Evolutionary conservation across 2,797 vertebrate species (phyloP), one percentile per base, ranked within the genome.

Genomic region (Podargus strigoides): DNA sequence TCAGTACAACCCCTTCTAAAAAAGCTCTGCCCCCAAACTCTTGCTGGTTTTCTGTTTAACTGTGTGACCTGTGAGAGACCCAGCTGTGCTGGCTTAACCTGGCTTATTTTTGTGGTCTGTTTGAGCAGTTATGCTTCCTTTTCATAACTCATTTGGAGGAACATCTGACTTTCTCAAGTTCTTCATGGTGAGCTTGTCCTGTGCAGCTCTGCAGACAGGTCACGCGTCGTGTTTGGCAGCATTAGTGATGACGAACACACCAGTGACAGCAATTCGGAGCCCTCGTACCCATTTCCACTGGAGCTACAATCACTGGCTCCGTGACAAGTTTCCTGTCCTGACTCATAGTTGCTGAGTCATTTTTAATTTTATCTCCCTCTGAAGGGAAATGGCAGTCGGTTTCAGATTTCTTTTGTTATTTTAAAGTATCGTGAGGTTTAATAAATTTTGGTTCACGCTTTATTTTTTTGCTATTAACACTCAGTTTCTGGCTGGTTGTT

Each of bases 321-420:
- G 4, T 34, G 88, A 85, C 89, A 92, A 76, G 63, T 77, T 96
- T 90, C 87, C 86, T 82, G 70, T 37, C 93, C 91, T 96, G 96
- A 97, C 91, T 95, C 96, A 94, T 2, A 42, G 64, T 1, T 94
- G 96, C 95, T 96, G 96, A 96, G 88, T 96, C 67, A 96, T 56
- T 85, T 85, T 92, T 66, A 83, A 92, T 94, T 93, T 91, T 86
- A 84, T 93, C 88, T 34, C 59, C 56, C 63, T 93, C 76, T 63
- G 76, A 92, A 92, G 42, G 88, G 81, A 95, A 92, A 63, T 89
- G 86, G 63, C 72, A 34, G 74, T 92, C 67, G 64, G 74, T 84
- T 55, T 93, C 85, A 39, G 55, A 59, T 94, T 93, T 91, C 87
- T 94, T 84, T 86, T 90, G 91, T 85, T 96, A 63, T 94, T 91